phyloP scores from a whole-genome alignment of 2,888 invertebrate genomes.

The Campoletis raptor region DNA sequence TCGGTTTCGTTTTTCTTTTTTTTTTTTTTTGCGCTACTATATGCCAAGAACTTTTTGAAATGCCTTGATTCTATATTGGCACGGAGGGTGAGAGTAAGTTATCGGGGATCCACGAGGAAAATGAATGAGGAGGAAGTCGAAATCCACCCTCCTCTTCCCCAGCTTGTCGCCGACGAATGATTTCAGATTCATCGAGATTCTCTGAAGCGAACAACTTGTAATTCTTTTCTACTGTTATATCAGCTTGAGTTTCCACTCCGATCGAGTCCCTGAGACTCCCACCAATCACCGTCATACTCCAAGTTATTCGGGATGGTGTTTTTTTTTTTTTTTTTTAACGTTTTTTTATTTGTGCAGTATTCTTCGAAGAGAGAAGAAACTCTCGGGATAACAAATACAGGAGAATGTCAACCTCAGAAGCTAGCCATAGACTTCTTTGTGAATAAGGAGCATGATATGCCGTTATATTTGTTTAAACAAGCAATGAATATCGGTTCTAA shows the following conservation, averaged over 20 bases:
- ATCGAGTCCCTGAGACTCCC: not conserved
- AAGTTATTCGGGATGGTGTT: not conserved
- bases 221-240: slow-evolving; percentile 80
- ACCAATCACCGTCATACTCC: not conserved
- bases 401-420: not conserved
- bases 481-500: not conserved
- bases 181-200: slow-evolving; percentile 83
- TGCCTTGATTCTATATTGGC: slow-evolving; percentile 50
- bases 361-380: not conserved
- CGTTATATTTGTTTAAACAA: not conserved
- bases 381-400: not conserved
- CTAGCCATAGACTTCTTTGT: not conserved
- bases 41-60: slow-evolving; percentile 23
- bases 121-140: slow-evolving; percentile 14
- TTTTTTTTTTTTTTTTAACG: not conserved
- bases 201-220: slow-evolving; percentile 82
- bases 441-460: not conserved
- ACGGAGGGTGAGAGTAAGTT: slow-evolving; percentile 6
- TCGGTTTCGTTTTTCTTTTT: not conserved
- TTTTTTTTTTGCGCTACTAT: slow-evolving; percentile 7
- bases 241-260: slow-evolving; percentile 27
- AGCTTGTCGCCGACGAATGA: slow-evolving; percentile 78
- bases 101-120: not conserved
- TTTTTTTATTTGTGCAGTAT: not conserved
- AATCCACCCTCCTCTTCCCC: slow-evolving; percentile 36